Conservation (phyloP, 2,888 invertebrate species). For the Acleris laterana region DNA sequence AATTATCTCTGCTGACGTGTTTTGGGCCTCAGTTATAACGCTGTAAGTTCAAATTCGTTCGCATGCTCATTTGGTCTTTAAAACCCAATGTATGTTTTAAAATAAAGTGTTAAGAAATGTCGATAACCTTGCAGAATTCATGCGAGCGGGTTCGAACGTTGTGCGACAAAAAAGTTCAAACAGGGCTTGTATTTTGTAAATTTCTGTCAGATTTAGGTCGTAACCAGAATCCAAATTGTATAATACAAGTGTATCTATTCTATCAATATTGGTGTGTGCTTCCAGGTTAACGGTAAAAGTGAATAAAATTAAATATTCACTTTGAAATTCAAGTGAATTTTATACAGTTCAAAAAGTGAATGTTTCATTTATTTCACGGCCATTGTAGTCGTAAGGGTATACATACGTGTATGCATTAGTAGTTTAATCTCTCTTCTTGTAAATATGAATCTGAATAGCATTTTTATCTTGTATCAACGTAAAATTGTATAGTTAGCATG, state of each 20-base stretch:
- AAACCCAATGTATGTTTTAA: too few species aligned
- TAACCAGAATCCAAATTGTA: constrained; percentile 31
- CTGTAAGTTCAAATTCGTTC: too few species aligned
- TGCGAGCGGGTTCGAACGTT: too few species aligned
- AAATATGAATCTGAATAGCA: constrained; percentile 73
- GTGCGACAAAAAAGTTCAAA: background rate
- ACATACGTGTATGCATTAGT: constrained; percentile 41
- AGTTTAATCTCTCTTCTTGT: constrained; percentile 58
- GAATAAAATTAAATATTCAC: too few species aligned
- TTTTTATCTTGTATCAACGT: constrained; percentile 71
- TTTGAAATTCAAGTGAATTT: too few species aligned
- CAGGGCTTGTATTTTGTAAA: background rate
- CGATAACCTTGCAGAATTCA: too few species aligned
- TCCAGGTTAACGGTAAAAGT: constrained; percentile 63
- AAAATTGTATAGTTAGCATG: constrained; percentile 31
- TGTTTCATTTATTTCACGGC: too few species aligned
- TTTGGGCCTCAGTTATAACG: too few species aligned
- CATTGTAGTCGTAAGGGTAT: constrained; percentile 57
- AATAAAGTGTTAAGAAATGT: too few species aligned
- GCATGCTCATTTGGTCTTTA: too few species aligned
- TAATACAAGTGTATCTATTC: constrained; percentile 42
- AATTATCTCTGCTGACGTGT: too few species aligned
- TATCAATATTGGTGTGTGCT: constrained; percentile 79
- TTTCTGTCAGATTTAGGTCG: background rate
- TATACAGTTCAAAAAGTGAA: too few species aligned